Base-by-base conservation (phyloP, 1,140 invertebrate genomes). In the Melitaea cinxia region DNA sequence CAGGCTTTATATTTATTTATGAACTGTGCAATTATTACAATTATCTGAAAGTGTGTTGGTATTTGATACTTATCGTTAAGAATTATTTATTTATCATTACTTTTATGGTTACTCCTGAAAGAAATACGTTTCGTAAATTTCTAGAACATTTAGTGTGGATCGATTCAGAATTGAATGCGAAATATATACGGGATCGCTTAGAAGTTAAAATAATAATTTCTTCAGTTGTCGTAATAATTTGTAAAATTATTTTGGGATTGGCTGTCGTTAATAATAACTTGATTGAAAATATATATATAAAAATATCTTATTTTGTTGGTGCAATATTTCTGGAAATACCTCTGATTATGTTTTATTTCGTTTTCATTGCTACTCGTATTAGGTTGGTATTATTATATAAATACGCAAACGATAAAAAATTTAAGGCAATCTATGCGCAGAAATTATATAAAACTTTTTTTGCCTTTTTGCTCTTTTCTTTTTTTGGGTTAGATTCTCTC, bases 251-350 rank as follows among this genome's bases (percentile, higher is more conserved):
- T 50, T 2, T n/a, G n/a, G n/a, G n/a, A n/a, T n/a, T n/a, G n/a
- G n/a, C n/a, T n/a, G n/a, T n/a, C n/a, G n/a, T n/a, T n/a, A n/a
- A n/a, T n/a, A n/a, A n/a, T n/a, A n/a, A n/a, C n/a, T 50, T 19
- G 7, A n/a, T 28, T 28, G 3, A 28, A 28, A 28, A 7, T 28
- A 28, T 28, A 7, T 28, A 7, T 28, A 50, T 12, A 23, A 23
- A 23, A 23, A 19, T 2, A 1, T 17, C 23, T 21, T 55, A 24
- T 26, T 45, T 19, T 24, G 55, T 55, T 35, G 24, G 15, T 47
- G 4, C 15, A 56, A 55, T 37, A 23, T 63, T n/a, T n/a, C 30
- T 57, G 17, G 21, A 9, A 3, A 14, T 61, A 33, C 37, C 35
- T n/a, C 4, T 14, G n/a, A 23, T 56, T 37, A 2, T 56, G 14